Percentiles rank a stretch among this genome's conserved stretches.
Conservation (phyloP, 1,140 invertebrate genomes). For the Andricus grossulariae region DNA sequence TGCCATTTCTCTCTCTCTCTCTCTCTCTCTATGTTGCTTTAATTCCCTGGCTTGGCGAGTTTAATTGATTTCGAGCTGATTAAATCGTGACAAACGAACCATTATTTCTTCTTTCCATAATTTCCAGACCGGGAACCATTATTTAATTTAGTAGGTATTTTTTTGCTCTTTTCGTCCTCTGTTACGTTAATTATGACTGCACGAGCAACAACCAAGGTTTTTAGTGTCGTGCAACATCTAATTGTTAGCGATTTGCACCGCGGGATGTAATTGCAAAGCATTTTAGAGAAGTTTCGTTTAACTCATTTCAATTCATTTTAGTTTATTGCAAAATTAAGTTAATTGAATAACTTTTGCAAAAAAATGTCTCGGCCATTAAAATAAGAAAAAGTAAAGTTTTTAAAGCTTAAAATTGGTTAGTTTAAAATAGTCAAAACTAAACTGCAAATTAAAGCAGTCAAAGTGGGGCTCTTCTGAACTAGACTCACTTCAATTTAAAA, state of each 20-base stretch:
- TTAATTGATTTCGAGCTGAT: slow-evolving; percentile 31
- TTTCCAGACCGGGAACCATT: not conserved
- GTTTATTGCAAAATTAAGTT: not conserved
- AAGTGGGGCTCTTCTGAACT: no score
- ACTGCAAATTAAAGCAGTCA: no score
- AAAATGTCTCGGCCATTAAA: no score
- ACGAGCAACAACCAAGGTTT: slow-evolving; percentile 18
- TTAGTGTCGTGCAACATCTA: slow-evolving; percentile 10
- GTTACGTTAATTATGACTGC: slow-evolving; percentile 11
- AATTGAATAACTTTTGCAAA: not conserved
- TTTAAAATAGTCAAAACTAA: no score
- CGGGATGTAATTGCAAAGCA: not conserved
- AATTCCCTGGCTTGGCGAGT: not conserved
- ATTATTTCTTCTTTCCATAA: slow-evolving; percentile 15
- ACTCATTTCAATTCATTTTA: not conserved
- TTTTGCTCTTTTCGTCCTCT: slow-evolving; percentile 10
- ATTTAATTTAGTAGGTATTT: slow-evolving; percentile 3
- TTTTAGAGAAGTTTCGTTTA: not conserved
- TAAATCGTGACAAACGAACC: slow-evolving; percentile 23
- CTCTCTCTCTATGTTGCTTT: not conserved
- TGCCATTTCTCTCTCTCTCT: not conserved
- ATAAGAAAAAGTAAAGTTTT: no score
- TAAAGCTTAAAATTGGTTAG: no score
- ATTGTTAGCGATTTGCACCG: not conserved
- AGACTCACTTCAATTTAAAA: no score